Percentiles rank a stretch among this genome's conserved stretches.
phyloP scores from a whole-genome alignment of 2,888 invertebrate species.

The Drosophila koepferae region DNA sequence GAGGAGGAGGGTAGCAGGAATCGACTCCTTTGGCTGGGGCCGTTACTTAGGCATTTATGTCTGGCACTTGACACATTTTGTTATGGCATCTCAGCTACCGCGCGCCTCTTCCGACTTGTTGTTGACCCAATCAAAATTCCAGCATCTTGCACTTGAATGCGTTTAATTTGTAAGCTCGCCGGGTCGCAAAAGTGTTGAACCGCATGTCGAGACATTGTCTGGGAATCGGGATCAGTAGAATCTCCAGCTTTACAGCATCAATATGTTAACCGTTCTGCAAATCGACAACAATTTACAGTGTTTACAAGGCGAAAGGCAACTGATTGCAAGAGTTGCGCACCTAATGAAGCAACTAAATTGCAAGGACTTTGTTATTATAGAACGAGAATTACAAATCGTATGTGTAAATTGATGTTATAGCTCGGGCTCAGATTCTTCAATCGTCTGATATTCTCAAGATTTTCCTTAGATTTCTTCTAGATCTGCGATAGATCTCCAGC shows the following conservation, averaged over 20 bases:
- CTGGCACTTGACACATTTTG: constrained; percentile 82
- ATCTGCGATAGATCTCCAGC: not conserved
- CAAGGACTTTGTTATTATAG: constrained; percentile 5
- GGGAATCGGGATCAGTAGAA: constrained; percentile 16
- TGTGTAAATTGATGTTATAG: not conserved
- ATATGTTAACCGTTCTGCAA: constrained; percentile 1
- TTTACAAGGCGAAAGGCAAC: not conserved
- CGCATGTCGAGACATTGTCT: constrained; percentile 22
- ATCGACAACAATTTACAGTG: constrained; percentile 7
- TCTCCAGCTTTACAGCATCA: not conserved
- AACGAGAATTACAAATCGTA: too few relatives aligned
- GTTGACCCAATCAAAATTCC: constrained; percentile 80
- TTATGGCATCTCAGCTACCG: constrained; percentile 79
- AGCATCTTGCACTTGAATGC: constrained; percentile 79
- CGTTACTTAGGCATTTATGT: constrained; percentile 80
- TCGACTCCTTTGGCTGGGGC: constrained; percentile 37
- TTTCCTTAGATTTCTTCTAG: not conserved
- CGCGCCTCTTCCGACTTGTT: constrained; percentile 59
- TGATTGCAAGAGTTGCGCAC: not conserved
- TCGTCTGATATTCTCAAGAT: not conserved
- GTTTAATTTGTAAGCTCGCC: constrained; percentile 75
- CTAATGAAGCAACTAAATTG: constrained; percentile 14
- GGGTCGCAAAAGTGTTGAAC: constrained; percentile 39
- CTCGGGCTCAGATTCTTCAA: not conserved
- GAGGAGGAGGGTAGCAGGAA: not conserved